Percentiles rank a stretch among this genome's conserved stretches.
These are phyloP conservation scores for Mythimna vitellina DNA, from an alignment of 2,888 invertebrate species.

Conservation along the genomic window DNA sequence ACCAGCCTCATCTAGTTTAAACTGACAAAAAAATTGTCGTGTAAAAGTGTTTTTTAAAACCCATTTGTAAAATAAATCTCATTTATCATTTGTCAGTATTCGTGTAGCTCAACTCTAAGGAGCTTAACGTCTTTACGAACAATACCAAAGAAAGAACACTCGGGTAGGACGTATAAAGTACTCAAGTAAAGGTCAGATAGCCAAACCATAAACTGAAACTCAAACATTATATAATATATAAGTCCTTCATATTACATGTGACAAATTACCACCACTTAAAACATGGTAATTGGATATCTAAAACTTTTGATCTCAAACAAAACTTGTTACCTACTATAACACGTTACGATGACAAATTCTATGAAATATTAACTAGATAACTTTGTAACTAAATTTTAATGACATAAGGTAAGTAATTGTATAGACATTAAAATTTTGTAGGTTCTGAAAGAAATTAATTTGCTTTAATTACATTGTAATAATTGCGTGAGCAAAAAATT, in stretches of 20 bases:
- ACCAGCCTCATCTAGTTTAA: too few species aligned
- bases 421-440: background rate
- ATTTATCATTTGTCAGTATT: too few species aligned
- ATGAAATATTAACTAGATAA: slow-evolving; percentile 24
- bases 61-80: too few species aligned
- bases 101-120: too few species aligned
- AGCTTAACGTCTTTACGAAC: too few species aligned
- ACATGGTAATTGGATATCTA: background rate
- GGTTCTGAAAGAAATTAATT: slow-evolving; percentile 6
- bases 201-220: background rate
- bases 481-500: background rate
- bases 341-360: background rate
- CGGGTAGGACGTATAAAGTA: too few species aligned
- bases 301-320: slow-evolving; percentile 11
- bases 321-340: background rate
- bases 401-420: slow-evolving; percentile 8
- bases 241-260: background rate
- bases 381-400: background rate
- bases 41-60: too few species aligned
- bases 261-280: background rate
- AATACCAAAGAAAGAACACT: too few species aligned
- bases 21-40: too few species aligned
- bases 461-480: background rate
- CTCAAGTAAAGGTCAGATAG: background rate
- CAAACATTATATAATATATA: background rate